Evolutionary conservation across 2,888 invertebrate species (phyloP), one percentile per base, ranked within the genome.

Genomic region (Actias luna): DNA sequence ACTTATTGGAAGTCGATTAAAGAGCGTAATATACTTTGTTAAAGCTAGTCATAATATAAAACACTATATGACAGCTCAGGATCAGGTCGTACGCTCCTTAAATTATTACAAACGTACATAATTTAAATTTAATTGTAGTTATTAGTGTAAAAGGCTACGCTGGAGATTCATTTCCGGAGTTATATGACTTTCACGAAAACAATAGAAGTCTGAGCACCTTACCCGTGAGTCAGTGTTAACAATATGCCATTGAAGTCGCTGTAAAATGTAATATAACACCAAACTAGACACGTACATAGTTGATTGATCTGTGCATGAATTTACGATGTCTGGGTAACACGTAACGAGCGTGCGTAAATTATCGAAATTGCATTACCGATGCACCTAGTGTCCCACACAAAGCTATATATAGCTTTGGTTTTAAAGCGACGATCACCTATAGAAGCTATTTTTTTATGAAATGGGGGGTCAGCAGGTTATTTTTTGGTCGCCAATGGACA

Each of bases 271-370:
- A 61, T 58, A 57, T 61, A 42, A 58, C 55, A 55, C 55, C 55
- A 39, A 52, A 55, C 57, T 36, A 14, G 39, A 39, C 61, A 57
- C 29, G 61, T 58, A 42, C 22, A 18, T 12, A 5, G 33, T 58
- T n/a, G 69, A 70, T 70, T 69, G 70, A 70, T 70, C 65, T 63
- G 62, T 65, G 61, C 62, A n/a, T 46, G 50, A 61, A 66, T 67
- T 69, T 70, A 67, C 65, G 67, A 64, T 29, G 22, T 52, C 55
- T 59, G 42, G 58, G 25, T 12, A 50, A 25, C 27, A 33, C 22
- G 36, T 64, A 64, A 64, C 64, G 61, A 64, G 61, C 27, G 14
- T 18, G 58, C 50, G 61, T 64, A 64, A 64, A 64, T 60, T 63
- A 63, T 50, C 60, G 31, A 58, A 64, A 64, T 64, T 58, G 61